These are phyloP conservation scores for Monochamus saltuarius DNA, from an alignment of 1,140 invertebrate genomes.

Conservation along the genomic window DNA sequence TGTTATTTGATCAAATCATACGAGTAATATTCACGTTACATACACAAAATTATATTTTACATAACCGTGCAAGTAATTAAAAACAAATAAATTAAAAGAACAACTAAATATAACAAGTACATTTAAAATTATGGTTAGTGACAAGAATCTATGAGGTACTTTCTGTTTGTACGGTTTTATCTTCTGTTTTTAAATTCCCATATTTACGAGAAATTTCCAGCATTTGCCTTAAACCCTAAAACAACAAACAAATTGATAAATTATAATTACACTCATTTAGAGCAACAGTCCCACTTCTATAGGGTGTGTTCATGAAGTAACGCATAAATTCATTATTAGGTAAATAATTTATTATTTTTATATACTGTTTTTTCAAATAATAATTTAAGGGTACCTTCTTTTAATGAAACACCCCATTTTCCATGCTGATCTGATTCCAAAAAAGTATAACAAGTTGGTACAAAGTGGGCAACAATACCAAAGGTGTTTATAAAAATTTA, in stretches of 20 bases:
- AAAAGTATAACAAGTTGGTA: too few relatives aligned
- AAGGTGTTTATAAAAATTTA: too few relatives aligned
- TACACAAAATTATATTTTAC: background rate
- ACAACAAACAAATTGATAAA: constrained; percentile 30
- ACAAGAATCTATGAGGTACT: constrained; percentile 5
- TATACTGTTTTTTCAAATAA: too few relatives aligned
- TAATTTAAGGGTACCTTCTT: too few relatives aligned
- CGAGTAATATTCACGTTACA: background rate
- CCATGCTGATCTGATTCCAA: too few relatives aligned
- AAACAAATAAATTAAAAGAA: constrained; percentile 26
- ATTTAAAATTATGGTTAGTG: constrained; percentile 10
- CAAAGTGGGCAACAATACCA: too few relatives aligned
- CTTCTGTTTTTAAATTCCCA: constrained; percentile 61
- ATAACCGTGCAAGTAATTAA: constrained; percentile 16
- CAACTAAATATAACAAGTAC: constrained; percentile 8
- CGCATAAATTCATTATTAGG: too few relatives aligned
- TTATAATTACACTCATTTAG: too few relatives aligned
- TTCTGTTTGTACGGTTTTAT: constrained; percentile 64
- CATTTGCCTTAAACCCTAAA: constrained; percentile 68
- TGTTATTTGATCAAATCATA: background rate
- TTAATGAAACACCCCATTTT: too few relatives aligned
- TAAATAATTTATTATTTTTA: too few relatives aligned
- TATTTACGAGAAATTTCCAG: constrained; percentile 67
- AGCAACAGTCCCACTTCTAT: too few relatives aligned
- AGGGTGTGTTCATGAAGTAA: too few relatives aligned